Conservation (phyloP, 2,888 invertebrate genomes). For the Zaprionus lineosus region DNA sequence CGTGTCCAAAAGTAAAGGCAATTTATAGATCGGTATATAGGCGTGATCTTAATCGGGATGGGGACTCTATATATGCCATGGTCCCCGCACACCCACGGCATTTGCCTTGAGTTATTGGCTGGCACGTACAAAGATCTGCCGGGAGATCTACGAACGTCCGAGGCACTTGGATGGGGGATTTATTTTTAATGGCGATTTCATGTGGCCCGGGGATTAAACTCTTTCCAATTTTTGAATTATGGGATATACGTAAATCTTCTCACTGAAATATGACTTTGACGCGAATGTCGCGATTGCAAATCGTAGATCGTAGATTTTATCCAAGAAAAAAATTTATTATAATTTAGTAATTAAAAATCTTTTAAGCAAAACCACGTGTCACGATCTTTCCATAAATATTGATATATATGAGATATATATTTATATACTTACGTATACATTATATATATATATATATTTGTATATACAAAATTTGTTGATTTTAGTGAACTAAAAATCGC, state of each 20-base stretch:
- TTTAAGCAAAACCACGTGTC: slow-evolving; percentile 43
- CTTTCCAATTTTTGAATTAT: slow-evolving; percentile 67
- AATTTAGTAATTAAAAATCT: slow-evolving; percentile 21
- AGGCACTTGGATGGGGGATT: slow-evolving; percentile 64
- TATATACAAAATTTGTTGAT: slow-evolving; percentile 21
- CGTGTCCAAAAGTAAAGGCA: slow-evolving; percentile 22
- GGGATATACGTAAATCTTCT: slow-evolving; percentile 55
- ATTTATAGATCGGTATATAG: slow-evolving; percentile 13
- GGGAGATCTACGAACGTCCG: slow-evolving; percentile 45
- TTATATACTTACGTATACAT: too few relatives aligned
- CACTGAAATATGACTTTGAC: slow-evolving; percentile 67
- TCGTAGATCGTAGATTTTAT: not conserved
- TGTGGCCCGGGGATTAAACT: slow-evolving; percentile 67
- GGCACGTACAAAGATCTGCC: slow-evolving; percentile 2
- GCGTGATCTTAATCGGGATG: slow-evolving; percentile 12
- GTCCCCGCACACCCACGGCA: slow-evolving; percentile 35
- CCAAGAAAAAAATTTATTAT: not conserved
- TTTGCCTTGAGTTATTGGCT: slow-evolving; percentile 25
- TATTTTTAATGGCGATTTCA: slow-evolving; percentile 68
- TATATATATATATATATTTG: slow-evolving; percentile 13
- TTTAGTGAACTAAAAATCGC: slow-evolving; percentile 36
- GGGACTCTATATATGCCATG: slow-evolving; percentile 10
- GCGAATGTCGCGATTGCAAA: slow-evolving; percentile 23
- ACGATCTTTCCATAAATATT: too few relatives aligned
- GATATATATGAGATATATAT: too few relatives aligned